phyloP scores from a whole-genome alignment of 2,113 vertebrate genomes.

The Setophaga petechia region DNA sequence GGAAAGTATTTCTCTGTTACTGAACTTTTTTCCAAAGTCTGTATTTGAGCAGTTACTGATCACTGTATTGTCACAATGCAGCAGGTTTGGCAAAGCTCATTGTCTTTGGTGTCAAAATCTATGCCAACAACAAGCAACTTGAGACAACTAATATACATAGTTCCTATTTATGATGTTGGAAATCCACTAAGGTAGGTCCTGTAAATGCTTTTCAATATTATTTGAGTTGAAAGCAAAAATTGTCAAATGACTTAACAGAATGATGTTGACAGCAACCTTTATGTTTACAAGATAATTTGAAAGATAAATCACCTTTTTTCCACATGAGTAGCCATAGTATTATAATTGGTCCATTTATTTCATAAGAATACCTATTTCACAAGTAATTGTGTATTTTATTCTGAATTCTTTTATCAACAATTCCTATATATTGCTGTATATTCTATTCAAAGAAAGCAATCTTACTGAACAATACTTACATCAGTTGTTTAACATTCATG shows the following conservation, averaged over 20 bases:
- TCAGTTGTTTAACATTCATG: neutral
- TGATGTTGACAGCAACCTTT: neutral
- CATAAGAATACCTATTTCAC: neutral
- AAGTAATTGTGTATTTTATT: neutral
- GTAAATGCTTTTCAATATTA: neutral
- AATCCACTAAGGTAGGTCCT: neutral
- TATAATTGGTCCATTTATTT: neutral
- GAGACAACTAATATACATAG: neutral
- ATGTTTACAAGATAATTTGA: neutral
- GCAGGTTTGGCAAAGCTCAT: neutral
- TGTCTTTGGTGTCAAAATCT: neutral
- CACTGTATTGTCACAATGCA: neutral
- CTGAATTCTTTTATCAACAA: neutral
- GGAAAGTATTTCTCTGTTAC: neutral
- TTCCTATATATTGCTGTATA: neutral
- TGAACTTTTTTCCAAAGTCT: neutral
- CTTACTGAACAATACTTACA: neutral
- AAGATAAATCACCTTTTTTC: neutral
- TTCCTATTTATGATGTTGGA: neutral
- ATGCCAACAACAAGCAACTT: neutral
- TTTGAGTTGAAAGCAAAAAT: neutral
- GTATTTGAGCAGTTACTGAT: neutral
- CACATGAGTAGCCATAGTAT: neutral
- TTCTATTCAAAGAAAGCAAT: neutral
- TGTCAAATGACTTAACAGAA: neutral